Conservation (phyloP, 2,888 invertebrate species). For the Lepas anatifera region DNA sequence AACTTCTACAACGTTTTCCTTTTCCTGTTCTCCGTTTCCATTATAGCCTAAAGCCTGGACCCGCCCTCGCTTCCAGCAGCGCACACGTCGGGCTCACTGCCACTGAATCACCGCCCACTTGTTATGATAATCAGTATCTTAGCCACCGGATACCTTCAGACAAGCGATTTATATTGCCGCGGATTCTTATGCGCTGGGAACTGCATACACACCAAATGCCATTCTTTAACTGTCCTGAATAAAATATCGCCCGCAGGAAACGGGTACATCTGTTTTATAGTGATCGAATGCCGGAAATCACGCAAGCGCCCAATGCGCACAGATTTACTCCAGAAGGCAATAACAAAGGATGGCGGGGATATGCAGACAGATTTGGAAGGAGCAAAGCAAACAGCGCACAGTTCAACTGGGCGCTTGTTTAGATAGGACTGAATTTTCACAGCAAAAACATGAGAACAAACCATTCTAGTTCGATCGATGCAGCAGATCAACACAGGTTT, state of each 20-base stretch:
- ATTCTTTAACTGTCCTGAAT: background rate
- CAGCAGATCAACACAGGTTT: too few relatives aligned
- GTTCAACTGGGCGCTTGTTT: too few relatives aligned
- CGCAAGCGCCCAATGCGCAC: background rate
- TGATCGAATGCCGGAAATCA: background rate
- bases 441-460: too few relatives aligned
- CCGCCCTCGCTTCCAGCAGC: background rate
- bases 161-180: background rate
- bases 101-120: background rate
- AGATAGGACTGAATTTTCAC: too few relatives aligned
- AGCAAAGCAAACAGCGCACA: too few relatives aligned
- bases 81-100: background rate
- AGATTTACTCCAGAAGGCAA: background rate
- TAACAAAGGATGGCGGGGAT: too few relatives aligned
- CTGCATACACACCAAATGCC: background rate
- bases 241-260: constrained; percentile 4
- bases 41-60: too few relatives aligned
- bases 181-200: background rate
- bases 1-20: too few relatives aligned
- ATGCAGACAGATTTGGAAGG: too few relatives aligned
- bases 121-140: constrained; percentile 1
- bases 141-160: too few relatives aligned
- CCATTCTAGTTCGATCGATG: too few relatives aligned
- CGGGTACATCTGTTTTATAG: background rate
- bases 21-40: too few relatives aligned